Conservation (phyloP, 1,140 invertebrate species). For the Drosophila chauvacae region DNA sequence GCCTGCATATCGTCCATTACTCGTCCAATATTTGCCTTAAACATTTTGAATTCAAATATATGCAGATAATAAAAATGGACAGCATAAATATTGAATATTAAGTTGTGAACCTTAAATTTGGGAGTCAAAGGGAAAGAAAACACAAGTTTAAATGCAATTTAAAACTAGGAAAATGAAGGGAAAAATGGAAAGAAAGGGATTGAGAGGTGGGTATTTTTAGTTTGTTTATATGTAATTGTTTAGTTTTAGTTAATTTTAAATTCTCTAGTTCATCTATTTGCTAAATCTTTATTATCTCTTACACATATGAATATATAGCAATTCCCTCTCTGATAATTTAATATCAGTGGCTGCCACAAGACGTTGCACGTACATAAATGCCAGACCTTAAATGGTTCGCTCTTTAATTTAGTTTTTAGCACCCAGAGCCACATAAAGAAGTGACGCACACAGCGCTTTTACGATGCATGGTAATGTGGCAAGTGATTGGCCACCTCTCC, state of each 20-base stretch:
- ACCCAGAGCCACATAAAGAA: slow-evolving; percentile 11
- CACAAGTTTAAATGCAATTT: not conserved
- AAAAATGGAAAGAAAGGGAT: not conserved
- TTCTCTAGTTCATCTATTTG: not conserved
- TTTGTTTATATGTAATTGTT: too few species aligned
- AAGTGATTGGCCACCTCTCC: slow-evolving; percentile 25
- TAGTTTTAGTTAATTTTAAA: too few species aligned
- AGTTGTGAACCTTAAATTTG: not conserved
- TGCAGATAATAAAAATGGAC: slow-evolving; percentile 8
- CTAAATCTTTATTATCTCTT: not conserved
- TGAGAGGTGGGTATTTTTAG: too few species aligned
- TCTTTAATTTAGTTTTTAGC: slow-evolving; percentile 45
- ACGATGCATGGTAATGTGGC: slow-evolving; percentile 48
- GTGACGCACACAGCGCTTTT: slow-evolving; percentile 7
- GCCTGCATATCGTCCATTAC: slow-evolving; percentile 17
- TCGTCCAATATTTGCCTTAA: slow-evolving; percentile 26
- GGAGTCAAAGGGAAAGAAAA: not conserved
- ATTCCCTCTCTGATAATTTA: not conserved
- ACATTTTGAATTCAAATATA: slow-evolving; percentile 30
- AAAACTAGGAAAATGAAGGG: not conserved
- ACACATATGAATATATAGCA: too few species aligned
- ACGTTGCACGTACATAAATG: not conserved
- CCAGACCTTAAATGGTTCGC: slow-evolving; percentile 2
- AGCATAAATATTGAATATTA: not conserved
- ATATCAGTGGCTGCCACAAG: not conserved